These are phyloP conservation scores for Sebastiscus albofasciatus DNA, from an alignment of 2,797 vertebrate species.

Conservation along the genomic window DNA sequence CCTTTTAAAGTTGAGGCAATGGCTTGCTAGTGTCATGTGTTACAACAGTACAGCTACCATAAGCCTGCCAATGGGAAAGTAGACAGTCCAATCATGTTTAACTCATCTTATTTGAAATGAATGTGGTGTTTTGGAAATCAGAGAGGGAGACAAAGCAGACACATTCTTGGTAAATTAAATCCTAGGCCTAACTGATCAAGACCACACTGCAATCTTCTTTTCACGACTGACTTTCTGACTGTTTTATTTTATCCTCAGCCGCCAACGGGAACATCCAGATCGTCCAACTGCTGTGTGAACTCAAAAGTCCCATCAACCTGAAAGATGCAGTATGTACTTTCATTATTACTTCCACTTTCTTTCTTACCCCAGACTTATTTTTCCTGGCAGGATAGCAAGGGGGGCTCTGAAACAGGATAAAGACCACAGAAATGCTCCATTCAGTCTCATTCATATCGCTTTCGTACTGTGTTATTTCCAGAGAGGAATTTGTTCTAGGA, in stretches of 20 bases:
- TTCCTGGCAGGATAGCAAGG: constrained; percentile 27
- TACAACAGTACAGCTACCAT: neutral
- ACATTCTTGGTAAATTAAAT: neutral
- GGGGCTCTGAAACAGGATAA: constrained; percentile 12
- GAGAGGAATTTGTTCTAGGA: constrained; percentile 3
- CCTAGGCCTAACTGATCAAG: neutral
- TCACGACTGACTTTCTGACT: constrained; percentile 6
- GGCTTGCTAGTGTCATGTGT: neutral
- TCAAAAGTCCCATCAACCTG: constrained; percentile 88
- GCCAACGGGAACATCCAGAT: constrained; percentile 85
- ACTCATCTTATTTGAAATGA: neutral
- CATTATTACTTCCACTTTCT: constrained; percentile 19
- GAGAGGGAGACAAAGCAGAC: neutral
- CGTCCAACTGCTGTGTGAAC: constrained; percentile 91
- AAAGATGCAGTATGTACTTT: constrained; percentile 90
- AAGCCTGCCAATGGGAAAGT: neutral
- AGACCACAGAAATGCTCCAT: constrained; percentile 33
- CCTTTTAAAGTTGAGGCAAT: neutral
- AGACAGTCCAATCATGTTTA: neutral
- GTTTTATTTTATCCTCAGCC: constrained; percentile 77
- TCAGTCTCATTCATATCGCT: constrained; percentile 1
- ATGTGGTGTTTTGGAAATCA: constrained; percentile 1
- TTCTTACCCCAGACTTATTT: constrained; percentile 18
- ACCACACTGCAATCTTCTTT: neutral
- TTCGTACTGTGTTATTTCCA: constrained; percentile 1